These are phyloP conservation scores for Alloplasta piceator DNA, from an alignment of 2,888 invertebrate genomes.

Conservation along the genomic window DNA sequence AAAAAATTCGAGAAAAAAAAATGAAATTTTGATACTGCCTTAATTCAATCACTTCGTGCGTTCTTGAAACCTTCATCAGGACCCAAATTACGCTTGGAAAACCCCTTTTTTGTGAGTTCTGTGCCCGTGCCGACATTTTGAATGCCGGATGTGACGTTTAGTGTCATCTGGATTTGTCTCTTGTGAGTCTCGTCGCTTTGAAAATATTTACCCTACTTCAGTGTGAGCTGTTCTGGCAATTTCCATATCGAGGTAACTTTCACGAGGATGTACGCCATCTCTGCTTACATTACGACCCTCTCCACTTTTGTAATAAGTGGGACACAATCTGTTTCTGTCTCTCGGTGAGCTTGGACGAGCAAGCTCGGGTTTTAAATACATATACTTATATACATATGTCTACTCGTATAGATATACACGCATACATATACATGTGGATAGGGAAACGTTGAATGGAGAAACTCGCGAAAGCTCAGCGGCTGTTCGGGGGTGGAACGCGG, in stretches of 20 bases:
- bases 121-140: too few species aligned
- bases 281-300: constrained; percentile 7
- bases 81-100: too few species aligned
- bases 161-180: too few species aligned
- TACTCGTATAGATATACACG: not conserved
- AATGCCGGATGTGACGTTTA: too few species aligned
- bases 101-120: too few species aligned
- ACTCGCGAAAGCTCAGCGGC: constrained; percentile 53
- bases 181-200: too few species aligned
- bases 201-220: too few species aligned
- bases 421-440: constrained; percentile 1
- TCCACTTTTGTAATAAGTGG: constrained; percentile 55
- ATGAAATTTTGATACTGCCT: too few species aligned
- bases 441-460: constrained; percentile 27
- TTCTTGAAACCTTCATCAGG: too few species aligned
- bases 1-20: too few species aligned
- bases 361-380: constrained; percentile 35
- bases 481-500: constrained; percentile 27
- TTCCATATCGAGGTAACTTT: constrained; percentile 28
- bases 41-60: too few species aligned
- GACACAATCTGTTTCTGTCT: constrained; percentile 62
- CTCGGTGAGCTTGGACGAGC: constrained; percentile 21
- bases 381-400: constrained; percentile 4
- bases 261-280: constrained; percentile 2
- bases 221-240: not conserved